These are phyloP conservation scores for Peromyscus eremicus DNA, from an alignment of 2,797 vertebrate genomes.

Conservation along the genomic window DNA sequence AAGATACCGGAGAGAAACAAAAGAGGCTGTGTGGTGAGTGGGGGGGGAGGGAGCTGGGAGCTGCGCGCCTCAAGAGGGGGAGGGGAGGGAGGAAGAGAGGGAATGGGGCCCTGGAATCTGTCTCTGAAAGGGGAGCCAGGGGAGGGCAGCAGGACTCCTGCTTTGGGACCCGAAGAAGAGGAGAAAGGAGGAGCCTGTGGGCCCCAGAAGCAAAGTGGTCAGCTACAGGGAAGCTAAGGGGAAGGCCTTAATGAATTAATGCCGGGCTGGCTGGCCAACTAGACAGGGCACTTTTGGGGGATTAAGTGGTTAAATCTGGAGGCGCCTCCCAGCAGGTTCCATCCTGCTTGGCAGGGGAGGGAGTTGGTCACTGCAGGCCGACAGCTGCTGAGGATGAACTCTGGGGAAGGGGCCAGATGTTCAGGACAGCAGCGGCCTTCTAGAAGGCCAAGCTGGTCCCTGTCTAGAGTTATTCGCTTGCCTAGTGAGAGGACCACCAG, in stretches of 20 bases:
- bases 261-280: neutral
- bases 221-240: constrained; percentile 48
- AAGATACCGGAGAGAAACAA: constrained; percentile 64
- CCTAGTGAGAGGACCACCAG: constrained; percentile 29
- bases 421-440: neutral
- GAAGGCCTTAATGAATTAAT: constrained; percentile 69
- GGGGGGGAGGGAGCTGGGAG: neutral
- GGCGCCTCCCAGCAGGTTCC: neutral
- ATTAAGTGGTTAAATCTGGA: constrained; percentile 78
- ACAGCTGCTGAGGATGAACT: constrained; percentile 71
- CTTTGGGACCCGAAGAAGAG: constrained; percentile 30
- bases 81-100: neutral
- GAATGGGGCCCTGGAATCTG: constrained; percentile 15
- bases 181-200: neutral
- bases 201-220: constrained; percentile 34
- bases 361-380: neutral
- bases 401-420: constrained; percentile 67
- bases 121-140: neutral
- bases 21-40: constrained; percentile 69
- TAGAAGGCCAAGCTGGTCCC: constrained; percentile 40
- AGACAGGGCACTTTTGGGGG: constrained; percentile 72
- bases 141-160: neutral
- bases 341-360: neutral
- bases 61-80: neutral
- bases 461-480: constrained; percentile 19